Base-by-base conservation (phyloP, 1,140 invertebrate species). In the Cataglyphis hispanica region DNA sequence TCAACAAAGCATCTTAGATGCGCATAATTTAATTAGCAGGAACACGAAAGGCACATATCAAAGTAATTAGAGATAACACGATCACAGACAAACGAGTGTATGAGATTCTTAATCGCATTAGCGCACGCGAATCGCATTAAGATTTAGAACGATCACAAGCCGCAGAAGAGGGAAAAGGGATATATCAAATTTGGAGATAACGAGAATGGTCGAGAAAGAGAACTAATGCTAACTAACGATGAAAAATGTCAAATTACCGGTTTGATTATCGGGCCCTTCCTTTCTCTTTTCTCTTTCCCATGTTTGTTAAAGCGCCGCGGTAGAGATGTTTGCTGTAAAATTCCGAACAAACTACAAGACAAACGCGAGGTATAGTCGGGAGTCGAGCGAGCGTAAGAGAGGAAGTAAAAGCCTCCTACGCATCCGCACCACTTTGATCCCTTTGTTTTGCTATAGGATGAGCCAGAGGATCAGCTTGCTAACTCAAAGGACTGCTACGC, bases 401-500 rank as follows among this genome's bases (percentile, higher is more conserved):
- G 87, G 56, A 86, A 89, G 87, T 89, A 83, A 89, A 87, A 87
- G 74, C 87, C 87, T 89, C 37, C 84, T 84, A 90, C 87, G 86
- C 86, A 86, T 87, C 83, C 85, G 63, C 81, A 69, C 84, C 86
- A 83, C 90, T 91, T 92, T 91, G 86, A 93, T 90, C 85, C 86
- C 89, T 92, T 92, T 92, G 91, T 91, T 89, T 89, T 90, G 87
- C 80, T 87, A 91, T 69, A 87, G 91, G 91, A 92, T 89, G 91
- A 92, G 89, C 90, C 86, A 61, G 72, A 87, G 89, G 88, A 90
- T 92, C 91, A 91, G 90, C 89, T 91, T 91, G 91, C 86, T 88
- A 92, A 91, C 91, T 91, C 91, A 90, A 90, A 92, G 89, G 87
- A 90, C 84, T 91, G 85, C 80, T 78, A 46, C 64, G 22, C 25